These are phyloP conservation scores for Hyperoplus lanceolatus DNA, from an alignment of 2,797 vertebrate genomes.

Conservation along the genomic window DNA sequence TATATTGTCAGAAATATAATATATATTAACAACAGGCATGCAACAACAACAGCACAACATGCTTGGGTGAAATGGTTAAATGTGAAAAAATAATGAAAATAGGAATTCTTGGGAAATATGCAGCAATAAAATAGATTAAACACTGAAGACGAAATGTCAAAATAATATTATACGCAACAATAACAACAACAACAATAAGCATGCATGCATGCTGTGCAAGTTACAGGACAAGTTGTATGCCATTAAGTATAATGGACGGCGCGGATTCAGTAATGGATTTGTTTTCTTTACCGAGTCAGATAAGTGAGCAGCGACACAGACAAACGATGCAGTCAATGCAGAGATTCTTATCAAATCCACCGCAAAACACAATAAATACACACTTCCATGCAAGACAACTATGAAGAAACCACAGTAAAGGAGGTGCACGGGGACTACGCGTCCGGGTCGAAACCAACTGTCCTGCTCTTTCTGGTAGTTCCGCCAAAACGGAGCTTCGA, in stretches of 20 bases:
- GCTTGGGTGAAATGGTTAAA: neutral
- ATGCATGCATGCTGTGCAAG: neutral
- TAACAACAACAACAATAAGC: neutral
- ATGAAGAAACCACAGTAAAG: no score
- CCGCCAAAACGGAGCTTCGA: neutral
- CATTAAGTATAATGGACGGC: no score
- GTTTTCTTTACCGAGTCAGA: slow-evolving; percentile 30
- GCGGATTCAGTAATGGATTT: no score
- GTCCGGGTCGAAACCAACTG: slow-evolving; percentile 31
- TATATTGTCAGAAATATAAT: neutral
- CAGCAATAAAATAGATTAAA: no score
- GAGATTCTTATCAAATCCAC: neutral
- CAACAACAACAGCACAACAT: neutral
- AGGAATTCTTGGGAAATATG: neutral
- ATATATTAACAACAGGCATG: neutral
- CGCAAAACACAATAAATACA: neutral
- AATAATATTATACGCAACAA: neutral
- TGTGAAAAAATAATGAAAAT: neutral
- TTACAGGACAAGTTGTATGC: no score
- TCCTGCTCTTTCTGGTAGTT: slow-evolving; percentile 1
- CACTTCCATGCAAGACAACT: no score
- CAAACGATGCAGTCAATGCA: neutral
- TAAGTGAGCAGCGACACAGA: neutral
- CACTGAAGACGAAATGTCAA: neutral
- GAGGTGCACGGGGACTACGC: neutral